A percentile compares a stretch with the other conserved stretches of the same genome.
Evolutionary conservation across 2,888 invertebrate genomes (phyloP).

Genomic region (Heliconius cydno): DNA sequence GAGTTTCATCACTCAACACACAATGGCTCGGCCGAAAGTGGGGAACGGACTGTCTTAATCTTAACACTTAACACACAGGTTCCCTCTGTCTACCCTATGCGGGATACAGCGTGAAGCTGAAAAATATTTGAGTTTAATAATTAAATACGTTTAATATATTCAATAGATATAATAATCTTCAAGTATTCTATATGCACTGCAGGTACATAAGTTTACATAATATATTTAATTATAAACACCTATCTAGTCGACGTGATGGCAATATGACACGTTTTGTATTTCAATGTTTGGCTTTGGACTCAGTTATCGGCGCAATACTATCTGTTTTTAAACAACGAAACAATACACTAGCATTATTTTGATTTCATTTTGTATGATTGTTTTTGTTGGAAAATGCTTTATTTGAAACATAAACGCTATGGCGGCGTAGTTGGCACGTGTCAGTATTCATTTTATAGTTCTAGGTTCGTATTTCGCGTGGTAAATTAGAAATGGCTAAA

Average conservation of each 20-base stretch:
- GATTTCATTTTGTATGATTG: neutral
- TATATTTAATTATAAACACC: neutral
- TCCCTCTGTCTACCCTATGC: no score
- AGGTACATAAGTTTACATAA: neutral
- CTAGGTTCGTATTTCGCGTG: neutral
- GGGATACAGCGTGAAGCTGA: no score
- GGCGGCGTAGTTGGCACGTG: neutral
- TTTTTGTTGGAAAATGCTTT: neutral
- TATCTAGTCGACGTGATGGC: constrained; percentile 18
- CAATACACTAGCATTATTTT: constrained; percentile 18
- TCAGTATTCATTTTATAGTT: neutral
- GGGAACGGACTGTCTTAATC: no score
- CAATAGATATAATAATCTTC: neutral
- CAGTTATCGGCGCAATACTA: constrained; percentile 14
- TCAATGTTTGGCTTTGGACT: constrained; percentile 26
- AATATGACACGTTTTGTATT: constrained; percentile 29
- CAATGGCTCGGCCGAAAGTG: no score
- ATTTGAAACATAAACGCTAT: neutral
- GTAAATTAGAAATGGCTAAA: neutral
- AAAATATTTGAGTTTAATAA: neutral
- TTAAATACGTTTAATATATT: neutral
- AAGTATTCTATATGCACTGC: neutral
- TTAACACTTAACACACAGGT: no score
- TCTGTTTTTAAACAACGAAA: constrained; percentile 29
- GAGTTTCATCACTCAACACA: no score